Conservation (phyloP, 2,797 vertebrate genomes). For the Sebastes diaconus region DNA sequence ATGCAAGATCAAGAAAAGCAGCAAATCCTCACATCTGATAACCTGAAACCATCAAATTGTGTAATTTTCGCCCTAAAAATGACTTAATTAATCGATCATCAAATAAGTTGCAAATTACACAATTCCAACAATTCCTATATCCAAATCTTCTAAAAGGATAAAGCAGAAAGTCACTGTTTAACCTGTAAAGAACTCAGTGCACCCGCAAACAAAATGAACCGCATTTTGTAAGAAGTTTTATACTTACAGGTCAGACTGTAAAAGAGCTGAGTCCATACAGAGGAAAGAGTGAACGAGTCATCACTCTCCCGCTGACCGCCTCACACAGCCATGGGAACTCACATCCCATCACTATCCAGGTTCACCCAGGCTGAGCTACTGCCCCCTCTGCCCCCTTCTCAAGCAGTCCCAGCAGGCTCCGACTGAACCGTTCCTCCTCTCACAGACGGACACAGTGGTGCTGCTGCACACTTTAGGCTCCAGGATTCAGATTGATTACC, state of each 20-base stretch:
- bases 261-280: constrained; percentile 20
- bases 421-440: constrained; percentile 30
- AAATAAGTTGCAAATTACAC: not conserved
- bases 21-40: not conserved
- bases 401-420: constrained; percentile 26
- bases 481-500: constrained; percentile 48
- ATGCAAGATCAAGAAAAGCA: not conserved
- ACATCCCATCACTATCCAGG: constrained; percentile 62
- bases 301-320: constrained; percentile 36
- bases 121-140: not conserved
- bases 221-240: not conserved
- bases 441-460: constrained; percentile 17
- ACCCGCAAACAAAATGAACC: not conserved
- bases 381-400: constrained; percentile 37
- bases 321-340: constrained; percentile 77
- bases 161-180: not conserved
- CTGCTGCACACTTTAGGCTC: constrained; percentile 43
- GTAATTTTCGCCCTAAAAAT: not conserved
- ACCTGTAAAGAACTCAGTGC: not conserved
- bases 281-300: constrained; percentile 49
- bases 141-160: not conserved
- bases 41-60: not conserved
- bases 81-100: not conserved
- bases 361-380: constrained; percentile 34
- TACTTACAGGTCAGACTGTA: constrained; percentile 48